Percentiles rank a stretch among this genome's conserved stretches.
These are phyloP conservation scores for Malurus melanocephalus DNA, from an alignment of 2,113 vertebrate species.

Conservation along the genomic window DNA sequence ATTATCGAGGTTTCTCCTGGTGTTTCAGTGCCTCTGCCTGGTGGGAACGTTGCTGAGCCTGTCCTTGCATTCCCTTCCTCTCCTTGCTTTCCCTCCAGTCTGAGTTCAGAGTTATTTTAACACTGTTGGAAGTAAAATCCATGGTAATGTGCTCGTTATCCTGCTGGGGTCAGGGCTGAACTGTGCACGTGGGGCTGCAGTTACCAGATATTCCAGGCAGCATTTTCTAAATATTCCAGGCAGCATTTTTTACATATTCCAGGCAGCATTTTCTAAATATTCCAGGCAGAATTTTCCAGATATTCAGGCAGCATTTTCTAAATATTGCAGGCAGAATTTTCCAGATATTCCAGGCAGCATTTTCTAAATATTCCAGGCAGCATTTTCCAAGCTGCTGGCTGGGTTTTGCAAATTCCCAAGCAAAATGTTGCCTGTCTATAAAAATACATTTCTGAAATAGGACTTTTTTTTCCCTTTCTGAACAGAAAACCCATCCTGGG, in stretches of 20 bases:
- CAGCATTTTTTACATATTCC: not conserved
- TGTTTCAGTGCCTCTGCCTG: not conserved
- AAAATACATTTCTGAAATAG: not conserved
- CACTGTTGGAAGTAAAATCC: not conserved
- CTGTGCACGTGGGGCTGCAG: rapidly evolving
- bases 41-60: not conserved
- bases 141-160: rapidly evolving
- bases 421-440: not conserved
- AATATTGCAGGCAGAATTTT: not conserved
- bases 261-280: not conserved
- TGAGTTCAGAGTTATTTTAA: not conserved
- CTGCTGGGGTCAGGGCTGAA: not conserved
- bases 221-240: not conserved
- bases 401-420: not conserved
- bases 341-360: not conserved
- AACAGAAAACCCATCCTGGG: not conserved
- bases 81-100: not conserved
- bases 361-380: not conserved
- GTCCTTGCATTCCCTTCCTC: not conserved
- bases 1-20: not conserved
- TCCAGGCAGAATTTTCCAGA: not conserved
- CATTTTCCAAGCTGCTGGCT: not conserved
- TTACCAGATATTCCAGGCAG: not conserved
- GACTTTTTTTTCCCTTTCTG: rapidly evolving
- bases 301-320: not conserved